A percentile compares a stretch with the other conserved stretches of the same genome.
Evolutionary conservation across 1,140 invertebrate species (phyloP).

Genomic region (Apolygus lucorum): DNA sequence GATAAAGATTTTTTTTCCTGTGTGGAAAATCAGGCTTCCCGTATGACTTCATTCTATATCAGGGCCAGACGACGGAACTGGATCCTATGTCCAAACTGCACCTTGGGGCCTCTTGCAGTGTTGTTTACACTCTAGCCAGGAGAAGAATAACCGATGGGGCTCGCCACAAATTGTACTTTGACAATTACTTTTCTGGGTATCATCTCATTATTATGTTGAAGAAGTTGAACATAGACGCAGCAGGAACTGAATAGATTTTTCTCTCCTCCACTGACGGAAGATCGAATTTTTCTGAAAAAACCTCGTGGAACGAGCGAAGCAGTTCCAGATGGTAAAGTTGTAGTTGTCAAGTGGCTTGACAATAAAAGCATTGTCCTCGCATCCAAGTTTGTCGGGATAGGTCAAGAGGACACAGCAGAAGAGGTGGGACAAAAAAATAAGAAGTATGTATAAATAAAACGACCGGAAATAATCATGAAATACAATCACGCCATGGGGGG

Average conservation of each 20-base stretch:
- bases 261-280: background rate
- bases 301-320: background rate
- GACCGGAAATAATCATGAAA: constrained; percentile 31
- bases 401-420: constrained; percentile 37
- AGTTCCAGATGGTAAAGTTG: background rate
- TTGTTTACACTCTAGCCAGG: constrained; percentile 13
- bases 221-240: constrained; percentile 38
- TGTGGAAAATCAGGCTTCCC: constrained; percentile 32
- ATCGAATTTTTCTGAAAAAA: background rate
- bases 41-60: constrained; percentile 35
- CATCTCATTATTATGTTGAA: constrained; percentile 38
- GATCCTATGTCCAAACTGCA: constrained; percentile 14
- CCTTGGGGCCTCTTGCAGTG: constrained; percentile 18
- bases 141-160: background rate
- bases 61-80: constrained; percentile 31
- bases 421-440: constrained; percentile 34
- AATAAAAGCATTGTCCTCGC: background rate
- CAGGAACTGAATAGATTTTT: constrained; percentile 38
- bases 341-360: background rate
- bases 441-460: constrained; percentile 15
- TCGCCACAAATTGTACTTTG: constrained; percentile 30
- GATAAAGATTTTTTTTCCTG: constrained; percentile 33
- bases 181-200: constrained; percentile 38
- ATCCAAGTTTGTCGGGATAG: constrained; percentile 27
- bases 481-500: constrained; percentile 39